A percentile compares a stretch with the other conserved stretches of the same genome.
Evolutionary conservation across 2,888 invertebrate species (phyloP).

Genomic region (Dichetophora obliterata): DNA sequence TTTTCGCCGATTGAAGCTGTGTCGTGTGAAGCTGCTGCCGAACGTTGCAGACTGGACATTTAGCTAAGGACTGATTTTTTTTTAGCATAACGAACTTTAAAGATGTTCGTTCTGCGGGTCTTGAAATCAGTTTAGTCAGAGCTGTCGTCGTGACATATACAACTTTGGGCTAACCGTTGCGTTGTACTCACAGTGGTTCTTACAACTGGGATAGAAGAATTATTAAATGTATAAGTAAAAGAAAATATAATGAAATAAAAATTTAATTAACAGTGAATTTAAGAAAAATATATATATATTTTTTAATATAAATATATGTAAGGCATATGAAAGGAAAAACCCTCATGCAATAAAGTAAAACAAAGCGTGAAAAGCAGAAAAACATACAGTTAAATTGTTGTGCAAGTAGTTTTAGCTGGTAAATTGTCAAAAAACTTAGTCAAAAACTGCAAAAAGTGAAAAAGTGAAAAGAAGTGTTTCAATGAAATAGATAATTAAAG

Average conservation of each 20-base stretch:
- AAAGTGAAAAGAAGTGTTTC: neutral
- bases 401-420: neutral
- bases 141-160: conserved; percentile 59
- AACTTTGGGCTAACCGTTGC: neutral
- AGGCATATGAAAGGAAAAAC: neutral
- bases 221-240: neutral
- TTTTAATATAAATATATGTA: no score
- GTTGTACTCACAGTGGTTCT: neutral
- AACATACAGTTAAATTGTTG: neutral
- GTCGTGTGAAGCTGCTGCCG: neutral
- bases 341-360: neutral
- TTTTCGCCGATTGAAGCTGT: neutral
- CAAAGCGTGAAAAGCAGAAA: neutral
- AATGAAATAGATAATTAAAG: neutral
- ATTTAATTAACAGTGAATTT: neutral
- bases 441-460: neutral
- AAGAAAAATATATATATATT: neutral
- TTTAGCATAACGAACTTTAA: conserved; percentile 58
- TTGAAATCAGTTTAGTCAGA: conserved; percentile 63
- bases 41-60: neutral
- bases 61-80: conserved; percentile 10
- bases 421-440: neutral
- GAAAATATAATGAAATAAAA: neutral
- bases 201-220: neutral
- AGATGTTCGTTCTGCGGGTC: conserved; percentile 58